These are phyloP conservation scores for Aphrocallistes beatrix DNA, from an alignment of 37 sponge, comb jelly and placozoan genomes.

Conservation along the genomic window DNA sequence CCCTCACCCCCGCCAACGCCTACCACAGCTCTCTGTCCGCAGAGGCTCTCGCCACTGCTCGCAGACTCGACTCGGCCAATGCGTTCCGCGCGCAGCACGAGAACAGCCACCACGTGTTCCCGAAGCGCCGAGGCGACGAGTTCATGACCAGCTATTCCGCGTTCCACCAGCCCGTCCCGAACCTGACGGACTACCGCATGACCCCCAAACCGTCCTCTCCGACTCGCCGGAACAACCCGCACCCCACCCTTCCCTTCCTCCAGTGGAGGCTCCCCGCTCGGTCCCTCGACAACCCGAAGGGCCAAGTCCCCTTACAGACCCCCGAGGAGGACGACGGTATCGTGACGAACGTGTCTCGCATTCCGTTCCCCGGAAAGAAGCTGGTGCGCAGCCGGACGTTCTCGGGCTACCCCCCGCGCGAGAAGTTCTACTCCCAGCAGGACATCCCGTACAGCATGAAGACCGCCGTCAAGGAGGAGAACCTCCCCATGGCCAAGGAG, in stretches of 20 bases:
- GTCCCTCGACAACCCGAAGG: neutral
- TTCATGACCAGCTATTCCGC: neutral
- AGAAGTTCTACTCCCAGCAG: neutral
- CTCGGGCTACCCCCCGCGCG: neutral
- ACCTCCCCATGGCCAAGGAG: conserved; percentile 3
- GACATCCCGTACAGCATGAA: neutral
- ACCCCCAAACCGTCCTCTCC: neutral
- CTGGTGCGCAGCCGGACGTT: neutral
- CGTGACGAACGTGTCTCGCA: neutral
- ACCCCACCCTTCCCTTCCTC: conserved; percentile 14
- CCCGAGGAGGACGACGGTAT: neutral
- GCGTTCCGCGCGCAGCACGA: conserved; percentile 4
- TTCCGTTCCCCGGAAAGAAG: conserved; percentile 13
- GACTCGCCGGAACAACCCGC: neutral
- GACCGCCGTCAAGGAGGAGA: neutral
- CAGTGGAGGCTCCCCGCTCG: neutral
- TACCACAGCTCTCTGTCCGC: conserved; percentile 3
- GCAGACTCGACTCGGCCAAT: neutral
- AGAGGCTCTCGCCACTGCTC: conserved; percentile 1
- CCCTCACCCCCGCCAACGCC: neutral
- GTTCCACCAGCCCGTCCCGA: neutral
- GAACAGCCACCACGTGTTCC: neutral
- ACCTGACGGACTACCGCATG: neutral
- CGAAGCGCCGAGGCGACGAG: conserved; percentile 1
- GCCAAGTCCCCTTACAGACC: neutral